A percentile compares a stretch with the other conserved stretches of the same genome.
These are phyloP conservation scores for Diadema setosum DNA, from an alignment of 35 echinoderm and acorn worm species.

Conservation along the genomic window DNA sequence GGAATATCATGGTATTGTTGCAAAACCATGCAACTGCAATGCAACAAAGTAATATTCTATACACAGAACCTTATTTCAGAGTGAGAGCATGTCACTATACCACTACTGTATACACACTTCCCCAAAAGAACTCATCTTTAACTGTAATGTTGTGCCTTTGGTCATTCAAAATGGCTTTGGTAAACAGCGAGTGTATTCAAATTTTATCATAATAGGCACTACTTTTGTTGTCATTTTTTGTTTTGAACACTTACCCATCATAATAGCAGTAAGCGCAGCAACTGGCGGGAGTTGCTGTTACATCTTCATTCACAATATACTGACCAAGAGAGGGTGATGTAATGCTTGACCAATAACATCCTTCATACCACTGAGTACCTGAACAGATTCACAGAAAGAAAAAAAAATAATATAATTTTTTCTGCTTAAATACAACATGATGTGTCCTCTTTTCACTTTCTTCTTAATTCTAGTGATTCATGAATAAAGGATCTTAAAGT, in stretches of 20 bases:
- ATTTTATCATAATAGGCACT: neutral
- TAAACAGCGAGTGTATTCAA: neutral
- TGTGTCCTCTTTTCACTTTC: neutral
- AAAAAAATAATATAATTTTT: neutral
- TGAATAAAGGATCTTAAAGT: neutral
- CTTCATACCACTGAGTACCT: neutral
- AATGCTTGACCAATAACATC: neutral
- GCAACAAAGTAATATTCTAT: too few relatives aligned
- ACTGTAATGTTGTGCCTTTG: neutral
- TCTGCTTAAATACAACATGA: neutral
- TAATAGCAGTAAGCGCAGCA: neutral
- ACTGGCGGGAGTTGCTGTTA: neutral
- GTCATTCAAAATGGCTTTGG: neutral
- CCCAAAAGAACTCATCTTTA: neutral
- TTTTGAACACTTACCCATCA: neutral
- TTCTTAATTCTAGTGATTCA: neutral
- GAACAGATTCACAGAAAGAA: neutral
- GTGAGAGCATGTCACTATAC: neutral
- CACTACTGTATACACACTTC: neutral
- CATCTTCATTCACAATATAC: neutral
- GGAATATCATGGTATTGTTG: too few relatives aligned
- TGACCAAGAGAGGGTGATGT: neutral
- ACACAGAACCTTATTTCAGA: neutral
- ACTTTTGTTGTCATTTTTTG: neutral
- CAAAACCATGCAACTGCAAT: too few relatives aligned